Percentiles rank a stretch among this genome's conserved stretches.
Evolutionary conservation across 1,140 invertebrate species (phyloP).

Genomic region (Lordiphosa collinella): DNA sequence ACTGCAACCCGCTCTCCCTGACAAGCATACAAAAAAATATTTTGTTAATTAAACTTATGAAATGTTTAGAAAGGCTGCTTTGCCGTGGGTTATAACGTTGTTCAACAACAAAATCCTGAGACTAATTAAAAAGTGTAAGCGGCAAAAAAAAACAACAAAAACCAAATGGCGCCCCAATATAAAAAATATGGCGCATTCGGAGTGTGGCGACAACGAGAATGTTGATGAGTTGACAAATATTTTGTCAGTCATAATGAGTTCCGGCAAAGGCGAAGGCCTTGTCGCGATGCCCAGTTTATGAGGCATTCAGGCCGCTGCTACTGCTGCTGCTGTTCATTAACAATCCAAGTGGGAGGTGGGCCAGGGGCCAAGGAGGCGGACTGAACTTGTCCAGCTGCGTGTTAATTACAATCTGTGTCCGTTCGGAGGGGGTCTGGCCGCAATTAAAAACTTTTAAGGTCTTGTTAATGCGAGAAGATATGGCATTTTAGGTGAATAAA

Average conservation of each 20-base stretch:
- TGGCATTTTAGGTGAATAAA: too few relatives aligned
- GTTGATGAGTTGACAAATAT: constrained; percentile 77
- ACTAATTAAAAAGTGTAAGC: constrained; percentile 65
- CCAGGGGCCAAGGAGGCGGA: background rate
- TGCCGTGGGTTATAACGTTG: background rate
- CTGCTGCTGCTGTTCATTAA: constrained; percentile 44
- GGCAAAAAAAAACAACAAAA: constrained; percentile 36
- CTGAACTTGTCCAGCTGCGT: constrained; percentile 33
- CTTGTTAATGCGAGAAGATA: background rate
- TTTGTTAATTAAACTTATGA: constrained; percentile 71
- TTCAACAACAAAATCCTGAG: constrained; percentile 13
- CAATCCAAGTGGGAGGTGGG: background rate
- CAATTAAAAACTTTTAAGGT: constrained; percentile 7
- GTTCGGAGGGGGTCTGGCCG: background rate
- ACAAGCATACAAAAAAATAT: constrained; percentile 11
- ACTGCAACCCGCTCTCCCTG: constrained; percentile 17
- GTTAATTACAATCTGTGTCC: constrained; percentile 53
- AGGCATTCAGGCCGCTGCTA: background rate
- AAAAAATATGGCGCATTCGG: constrained; percentile 24
- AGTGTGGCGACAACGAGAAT: constrained; percentile 14
- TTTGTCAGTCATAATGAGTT: constrained; percentile 74
- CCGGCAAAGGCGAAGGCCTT: constrained; percentile 7
- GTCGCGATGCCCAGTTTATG: constrained; percentile 33
- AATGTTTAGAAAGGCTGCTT: constrained; percentile 48
- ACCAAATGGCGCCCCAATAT: constrained; percentile 16